Percentiles rank a stretch among this genome's conserved stretches.
phyloP scores from a whole-genome alignment of 2,888 invertebrate genomes.

The Plemyria rubiginata region DNA sequence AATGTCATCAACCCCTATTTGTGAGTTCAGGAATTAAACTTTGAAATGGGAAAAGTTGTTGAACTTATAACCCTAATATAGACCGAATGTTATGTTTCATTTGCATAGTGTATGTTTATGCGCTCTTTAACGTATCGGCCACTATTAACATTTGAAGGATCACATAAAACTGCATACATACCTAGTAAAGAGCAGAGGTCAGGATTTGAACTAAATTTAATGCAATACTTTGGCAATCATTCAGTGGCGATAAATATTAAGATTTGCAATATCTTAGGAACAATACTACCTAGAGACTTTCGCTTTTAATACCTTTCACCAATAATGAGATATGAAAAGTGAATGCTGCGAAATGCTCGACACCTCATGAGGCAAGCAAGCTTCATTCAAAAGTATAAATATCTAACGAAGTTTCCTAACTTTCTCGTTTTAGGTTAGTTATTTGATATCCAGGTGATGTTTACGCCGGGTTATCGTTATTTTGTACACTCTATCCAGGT shows the following conservation, averaged over 20 bases:
- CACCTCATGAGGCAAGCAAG: constrained; percentile 21
- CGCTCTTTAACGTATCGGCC: background rate
- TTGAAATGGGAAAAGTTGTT: constrained; percentile 16
- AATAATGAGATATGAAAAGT: constrained; percentile 56
- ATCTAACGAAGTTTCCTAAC: constrained; percentile 9
- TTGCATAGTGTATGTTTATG: background rate
- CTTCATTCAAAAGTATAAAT: constrained; percentile 16
- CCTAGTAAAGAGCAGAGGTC: background rate
- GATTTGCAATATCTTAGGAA: constrained; percentile 36
- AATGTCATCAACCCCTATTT: constrained; percentile 19
- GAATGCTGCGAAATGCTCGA: constrained; percentile 49
- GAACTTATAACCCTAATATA: constrained; percentile 7
- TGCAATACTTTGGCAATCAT: background rate
- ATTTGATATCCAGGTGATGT: background rate
- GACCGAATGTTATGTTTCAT: background rate
- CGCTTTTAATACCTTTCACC: constrained; percentile 68
- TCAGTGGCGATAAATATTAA: constrained; percentile 8
- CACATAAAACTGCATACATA: no score
- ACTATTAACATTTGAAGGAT: no score
- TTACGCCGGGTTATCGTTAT: no score
- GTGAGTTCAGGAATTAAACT: constrained; percentile 11
- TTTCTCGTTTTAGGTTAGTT: constrained; percentile 7
- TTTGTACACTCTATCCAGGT: background rate
- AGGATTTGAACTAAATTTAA: background rate
- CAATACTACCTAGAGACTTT: constrained; percentile 48